phyloP scores from a whole-genome alignment of 2,113 vertebrate species.

The Ciconia stormi region DNA sequence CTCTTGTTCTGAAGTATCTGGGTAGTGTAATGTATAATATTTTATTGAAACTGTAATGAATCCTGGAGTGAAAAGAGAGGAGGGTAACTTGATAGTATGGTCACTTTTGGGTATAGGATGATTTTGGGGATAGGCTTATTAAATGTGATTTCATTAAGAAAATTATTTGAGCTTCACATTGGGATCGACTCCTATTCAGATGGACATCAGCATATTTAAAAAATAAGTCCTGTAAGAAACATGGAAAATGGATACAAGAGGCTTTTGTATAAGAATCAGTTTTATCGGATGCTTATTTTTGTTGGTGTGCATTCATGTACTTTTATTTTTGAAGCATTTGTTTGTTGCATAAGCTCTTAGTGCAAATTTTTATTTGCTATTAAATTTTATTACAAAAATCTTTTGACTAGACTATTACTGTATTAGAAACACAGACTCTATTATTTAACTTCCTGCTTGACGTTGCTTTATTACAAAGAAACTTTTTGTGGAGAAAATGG shows the following conservation, averaged over 20 bases:
- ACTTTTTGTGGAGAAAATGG: neutral
- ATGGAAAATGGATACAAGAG: neutral
- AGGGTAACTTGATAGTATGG: neutral
- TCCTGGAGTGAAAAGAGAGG: neutral
- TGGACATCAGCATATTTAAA: neutral
- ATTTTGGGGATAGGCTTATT: neutral
- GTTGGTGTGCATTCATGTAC: neutral
- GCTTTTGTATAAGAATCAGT: neutral
- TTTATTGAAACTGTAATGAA: neutral
- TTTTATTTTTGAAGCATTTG: neutral
- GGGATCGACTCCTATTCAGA: neutral
- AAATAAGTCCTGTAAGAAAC: neutral
- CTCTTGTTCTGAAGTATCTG: neutral
- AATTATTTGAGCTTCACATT: neutral
- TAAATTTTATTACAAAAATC: neutral
- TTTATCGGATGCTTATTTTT: neutral
- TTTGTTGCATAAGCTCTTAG: neutral
- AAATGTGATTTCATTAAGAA: neutral
- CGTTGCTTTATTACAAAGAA: neutral
- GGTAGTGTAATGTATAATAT: neutral
- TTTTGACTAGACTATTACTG: neutral
- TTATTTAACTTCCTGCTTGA: neutral
- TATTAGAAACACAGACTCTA: neutral
- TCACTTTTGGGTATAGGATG: neutral
- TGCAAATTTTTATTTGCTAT: neutral